phyloP scores from a whole-genome alignment of 2,888 invertebrate genomes.

The Teleogryllus oceanicus region DNA sequence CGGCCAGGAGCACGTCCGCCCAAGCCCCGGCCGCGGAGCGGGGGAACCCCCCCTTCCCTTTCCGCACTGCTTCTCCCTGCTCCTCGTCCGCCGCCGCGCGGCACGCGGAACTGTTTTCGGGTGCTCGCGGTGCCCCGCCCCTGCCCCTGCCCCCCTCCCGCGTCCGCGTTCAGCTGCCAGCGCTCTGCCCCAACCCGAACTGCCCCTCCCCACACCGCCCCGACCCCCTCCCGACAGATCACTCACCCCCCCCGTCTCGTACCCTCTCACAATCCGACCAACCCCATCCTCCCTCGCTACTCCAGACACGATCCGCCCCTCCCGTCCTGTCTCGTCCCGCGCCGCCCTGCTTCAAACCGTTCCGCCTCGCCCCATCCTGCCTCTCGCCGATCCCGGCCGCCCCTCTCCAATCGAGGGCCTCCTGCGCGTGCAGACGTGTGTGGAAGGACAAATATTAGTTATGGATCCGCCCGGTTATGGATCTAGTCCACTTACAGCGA shows the following conservation, averaged over 20 bases:
- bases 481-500: too few species aligned
- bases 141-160: not conserved
- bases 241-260: too few species aligned
- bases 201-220: too few species aligned
- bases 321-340: not conserved
- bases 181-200: too few species aligned
- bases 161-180: not conserved
- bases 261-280: too few species aligned
- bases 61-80: too few species aligned
- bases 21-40: too few species aligned
- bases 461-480: not conserved
- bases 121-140: not conserved
- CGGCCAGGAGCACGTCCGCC: too few species aligned
- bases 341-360: not conserved
- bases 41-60: too few species aligned
- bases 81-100: not conserved
- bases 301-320: not conserved
- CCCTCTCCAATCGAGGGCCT: not conserved
- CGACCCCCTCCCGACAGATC: too few species aligned
- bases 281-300: too few species aligned
- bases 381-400: not conserved
- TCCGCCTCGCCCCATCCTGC: not conserved
- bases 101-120: not conserved
- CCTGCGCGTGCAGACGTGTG: not conserved
- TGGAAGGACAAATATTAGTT: conserved; percentile 4